phyloP scores from a whole-genome alignment of 2,888 invertebrate species.

The Syritta pipiens region DNA sequence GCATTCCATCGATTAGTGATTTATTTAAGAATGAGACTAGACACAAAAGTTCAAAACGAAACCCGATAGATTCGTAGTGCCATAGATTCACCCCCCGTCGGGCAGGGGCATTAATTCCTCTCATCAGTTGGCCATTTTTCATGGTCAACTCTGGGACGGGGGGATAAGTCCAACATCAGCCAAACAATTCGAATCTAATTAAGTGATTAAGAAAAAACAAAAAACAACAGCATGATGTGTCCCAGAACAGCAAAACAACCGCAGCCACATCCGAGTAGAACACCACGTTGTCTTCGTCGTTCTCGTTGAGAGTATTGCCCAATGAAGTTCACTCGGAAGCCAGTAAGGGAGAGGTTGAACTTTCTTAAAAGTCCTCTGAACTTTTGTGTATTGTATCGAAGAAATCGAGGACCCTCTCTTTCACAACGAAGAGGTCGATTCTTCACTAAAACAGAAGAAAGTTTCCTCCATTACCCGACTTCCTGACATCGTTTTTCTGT shows the following conservation, averaged over 20 bases:
- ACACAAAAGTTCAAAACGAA: slow-evolving; percentile 42
- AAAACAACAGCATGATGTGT: background rate
- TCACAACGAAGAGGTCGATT: slow-evolving; percentile 49
- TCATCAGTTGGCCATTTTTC: slow-evolving; percentile 30
- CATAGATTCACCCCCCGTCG: too few relatives aligned
- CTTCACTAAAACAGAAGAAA: slow-evolving; percentile 52
- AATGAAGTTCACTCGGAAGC: background rate
- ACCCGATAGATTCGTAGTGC: slow-evolving; percentile 42
- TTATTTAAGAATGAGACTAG: slow-evolving; percentile 54
- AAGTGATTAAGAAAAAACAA: slow-evolving; percentile 51
- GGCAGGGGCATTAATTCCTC: too few relatives aligned
- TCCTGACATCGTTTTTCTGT: slow-evolving; percentile 33
- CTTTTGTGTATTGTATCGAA: slow-evolving; percentile 15
- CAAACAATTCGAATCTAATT: slow-evolving; percentile 61
- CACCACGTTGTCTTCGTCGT: background rate
- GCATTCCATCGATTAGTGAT: slow-evolving; percentile 62
- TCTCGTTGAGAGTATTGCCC: slow-evolving; percentile 12
- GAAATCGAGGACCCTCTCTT: slow-evolving; percentile 21
- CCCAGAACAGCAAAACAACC: slow-evolving; percentile 13
- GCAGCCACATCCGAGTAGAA: slow-evolving; percentile 9
- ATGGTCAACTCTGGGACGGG: slow-evolving; percentile 15
- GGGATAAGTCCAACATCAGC: slow-evolving; percentile 2
- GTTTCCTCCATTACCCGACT: slow-evolving; percentile 9
- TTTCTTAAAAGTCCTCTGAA: slow-evolving; percentile 49
- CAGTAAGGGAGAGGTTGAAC: background rate